Percentiles rank a stretch among this genome's conserved stretches.
phyloP scores from a whole-genome alignment of 2,113 vertebrate species.

The Pluvianellus socialis region DNA sequence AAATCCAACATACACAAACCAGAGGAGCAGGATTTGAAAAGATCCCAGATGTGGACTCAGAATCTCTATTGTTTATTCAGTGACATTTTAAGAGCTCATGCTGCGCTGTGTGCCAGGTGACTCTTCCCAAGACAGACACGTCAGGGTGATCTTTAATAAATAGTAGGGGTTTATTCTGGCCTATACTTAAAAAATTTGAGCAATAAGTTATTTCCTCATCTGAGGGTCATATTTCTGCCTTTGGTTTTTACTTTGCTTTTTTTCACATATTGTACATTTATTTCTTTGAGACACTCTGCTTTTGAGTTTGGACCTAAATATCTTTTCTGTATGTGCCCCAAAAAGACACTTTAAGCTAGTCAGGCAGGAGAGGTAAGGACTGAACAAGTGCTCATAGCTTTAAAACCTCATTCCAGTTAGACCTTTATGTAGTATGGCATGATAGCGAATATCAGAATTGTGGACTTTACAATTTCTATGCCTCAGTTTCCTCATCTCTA shows the following conservation, averaged over 20 bases:
- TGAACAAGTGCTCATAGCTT: neutral
- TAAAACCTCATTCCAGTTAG: neutral
- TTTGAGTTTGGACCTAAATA: neutral
- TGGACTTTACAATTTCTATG: neutral
- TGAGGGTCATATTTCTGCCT: neutral
- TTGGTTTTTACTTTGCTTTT: neutral
- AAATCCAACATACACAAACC: neutral
- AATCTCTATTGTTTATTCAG: neutral
- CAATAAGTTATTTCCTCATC: neutral
- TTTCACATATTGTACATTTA: neutral
- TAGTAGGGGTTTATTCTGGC: neutral
- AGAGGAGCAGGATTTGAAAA: neutral
- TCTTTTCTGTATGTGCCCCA: neutral
- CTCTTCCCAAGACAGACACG: neutral
- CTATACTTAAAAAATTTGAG: neutral
- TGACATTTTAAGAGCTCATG: neutral
- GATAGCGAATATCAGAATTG: neutral
- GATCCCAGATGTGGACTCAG: neutral
- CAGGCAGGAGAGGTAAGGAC: neutral
- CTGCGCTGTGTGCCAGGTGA: accelerated
- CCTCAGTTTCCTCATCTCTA: neutral
- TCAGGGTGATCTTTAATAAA: neutral
- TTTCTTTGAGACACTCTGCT: neutral
- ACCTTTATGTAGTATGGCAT: neutral
- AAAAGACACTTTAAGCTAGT: neutral